A percentile compares a stretch with the other conserved stretches of the same genome.
phyloP scores from a whole-genome alignment of 2,113 vertebrate species.

The Gymnocephalus cernua region DNA sequence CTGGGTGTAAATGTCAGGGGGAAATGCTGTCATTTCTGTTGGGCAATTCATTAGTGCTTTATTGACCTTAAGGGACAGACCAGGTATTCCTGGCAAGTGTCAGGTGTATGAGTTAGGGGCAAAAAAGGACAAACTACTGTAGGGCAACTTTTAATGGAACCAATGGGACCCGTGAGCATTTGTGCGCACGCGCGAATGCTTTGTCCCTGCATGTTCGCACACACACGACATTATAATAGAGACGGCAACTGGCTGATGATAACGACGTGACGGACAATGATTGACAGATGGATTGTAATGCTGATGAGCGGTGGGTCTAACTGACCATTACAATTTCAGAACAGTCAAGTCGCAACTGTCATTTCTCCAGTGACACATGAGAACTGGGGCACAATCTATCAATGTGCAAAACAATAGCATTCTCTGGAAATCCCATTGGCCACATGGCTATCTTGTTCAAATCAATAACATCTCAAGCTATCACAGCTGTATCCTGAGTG shows the following conservation, averaged over 20 bases:
- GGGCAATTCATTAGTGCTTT: constrained; percentile 70
- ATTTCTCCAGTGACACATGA: constrained; percentile 56
- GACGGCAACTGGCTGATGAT: constrained; percentile 49
- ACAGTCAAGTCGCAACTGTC: constrained; percentile 67
- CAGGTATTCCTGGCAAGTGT: constrained; percentile 67
- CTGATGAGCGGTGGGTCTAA: constrained; percentile 49
- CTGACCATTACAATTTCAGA: constrained; percentile 51
- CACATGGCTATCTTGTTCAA: constrained; percentile 74
- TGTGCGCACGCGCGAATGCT: constrained; percentile 25
- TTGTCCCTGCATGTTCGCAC: background rate
- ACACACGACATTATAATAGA: constrained; percentile 11
- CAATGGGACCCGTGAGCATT: constrained; percentile 70
- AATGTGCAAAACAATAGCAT: constrained; percentile 59
- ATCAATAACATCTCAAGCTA: constrained; percentile 74
- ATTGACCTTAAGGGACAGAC: constrained; percentile 76
- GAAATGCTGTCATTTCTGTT: constrained; percentile 69
- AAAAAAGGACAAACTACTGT: constrained; percentile 73
- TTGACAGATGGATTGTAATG: constrained; percentile 68
- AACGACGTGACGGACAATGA: constrained; percentile 51
- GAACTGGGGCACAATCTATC: constrained; percentile 50
- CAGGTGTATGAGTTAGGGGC: constrained; percentile 73
- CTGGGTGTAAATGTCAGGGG: constrained; percentile 63
- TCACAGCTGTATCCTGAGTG: constrained; percentile 70
- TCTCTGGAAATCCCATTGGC: constrained; percentile 61
- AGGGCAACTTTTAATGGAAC: constrained; percentile 83